phyloP scores from a whole-genome alignment of 2,797 vertebrate genomes.

The Pipistrellus nathusii region DNA sequence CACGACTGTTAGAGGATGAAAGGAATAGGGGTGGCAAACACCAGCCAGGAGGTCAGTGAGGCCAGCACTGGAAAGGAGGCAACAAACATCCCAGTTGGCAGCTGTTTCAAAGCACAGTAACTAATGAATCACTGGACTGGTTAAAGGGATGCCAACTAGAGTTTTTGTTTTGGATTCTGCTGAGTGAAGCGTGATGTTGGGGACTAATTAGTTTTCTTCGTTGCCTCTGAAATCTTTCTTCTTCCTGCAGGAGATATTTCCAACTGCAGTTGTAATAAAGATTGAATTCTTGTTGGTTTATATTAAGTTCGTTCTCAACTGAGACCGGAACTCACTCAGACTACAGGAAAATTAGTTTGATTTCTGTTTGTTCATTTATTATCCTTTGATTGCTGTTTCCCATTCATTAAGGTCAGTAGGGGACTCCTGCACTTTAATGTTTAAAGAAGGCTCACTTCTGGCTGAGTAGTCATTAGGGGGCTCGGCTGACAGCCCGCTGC shows the following conservation, averaged over 20 bases:
- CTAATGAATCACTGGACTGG: background rate
- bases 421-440: background rate
- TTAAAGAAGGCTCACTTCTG: background rate
- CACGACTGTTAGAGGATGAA: slow-evolving; percentile 25
- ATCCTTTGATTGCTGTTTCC: background rate
- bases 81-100: background rate
- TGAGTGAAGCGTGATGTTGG: slow-evolving; percentile 12
- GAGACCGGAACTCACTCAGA: background rate
- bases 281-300: slow-evolving; percentile 3
- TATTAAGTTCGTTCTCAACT: slow-evolving; percentile 28
- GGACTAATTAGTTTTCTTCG: slow-evolving; percentile 60
- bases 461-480: too few species aligned
- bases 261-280: slow-evolving; percentile 17
- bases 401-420: background rate
- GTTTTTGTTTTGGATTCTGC: slow-evolving; percentile 49
- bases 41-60: slow-evolving; percentile 9
- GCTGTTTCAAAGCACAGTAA: slow-evolving; percentile 50
- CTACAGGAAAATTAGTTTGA: slow-evolving; percentile 19
- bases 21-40: background rate
- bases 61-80: background rate
- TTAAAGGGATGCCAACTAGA: slow-evolving; percentile 2
- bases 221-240: slow-evolving; percentile 38
- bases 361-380: slow-evolving; percentile 51
- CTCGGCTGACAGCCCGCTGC: background rate
- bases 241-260: background rate